Evolutionary conservation across 2,888 invertebrate genomes (phyloP), one percentile per base, ranked within the genome.

Genomic region (Lissocephala sabroskyi): DNA sequence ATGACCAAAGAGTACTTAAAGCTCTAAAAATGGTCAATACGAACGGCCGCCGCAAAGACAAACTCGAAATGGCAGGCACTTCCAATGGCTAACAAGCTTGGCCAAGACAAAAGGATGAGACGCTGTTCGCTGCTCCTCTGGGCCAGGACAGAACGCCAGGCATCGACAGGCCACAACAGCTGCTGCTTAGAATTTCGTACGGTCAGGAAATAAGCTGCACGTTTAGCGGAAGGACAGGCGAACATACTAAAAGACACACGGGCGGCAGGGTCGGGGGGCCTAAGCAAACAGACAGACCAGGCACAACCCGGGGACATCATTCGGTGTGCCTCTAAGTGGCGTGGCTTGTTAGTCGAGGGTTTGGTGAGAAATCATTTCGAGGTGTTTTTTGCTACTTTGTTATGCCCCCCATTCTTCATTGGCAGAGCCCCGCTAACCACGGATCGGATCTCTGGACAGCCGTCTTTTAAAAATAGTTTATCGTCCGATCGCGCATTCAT

Each of bases 1-100:
- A 79, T 79, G 79, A 75, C 79, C 78, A 79, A 63, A 63, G 66
- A n/a, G 77, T 78, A 77, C 62, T 71, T 80, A 67, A 64, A 75
- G 55, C 49, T 62, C 74, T 64, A 61, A 78, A 74, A 71, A 71
- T 74, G 78, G 68, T 76, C 68, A 70, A 56, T 56, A 48, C 48
- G 36, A 14, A 29, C 10, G 16, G 7, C 29, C 16, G 3, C 16
- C 2, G 2, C 17, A 16, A 18, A 14, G 10, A 49, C 41, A 56
- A 39, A 47, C 45, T 59, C 53, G 73, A 59, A 66, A 75, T 71
- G 60, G 58, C 56, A 65, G 57, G 43, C 52, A 51, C 14, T 11
- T n/a, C 30, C 45, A 23, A 57, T 44, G 47, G 39, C 45, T 23
- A 41, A 49, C 58, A 49, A 37, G 23, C 41, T 32, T 32, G n/a